These are phyloP conservation scores for Pristis pectinata DNA, from an alignment of 2,797 vertebrate genomes.

Conservation along the genomic window DNA sequence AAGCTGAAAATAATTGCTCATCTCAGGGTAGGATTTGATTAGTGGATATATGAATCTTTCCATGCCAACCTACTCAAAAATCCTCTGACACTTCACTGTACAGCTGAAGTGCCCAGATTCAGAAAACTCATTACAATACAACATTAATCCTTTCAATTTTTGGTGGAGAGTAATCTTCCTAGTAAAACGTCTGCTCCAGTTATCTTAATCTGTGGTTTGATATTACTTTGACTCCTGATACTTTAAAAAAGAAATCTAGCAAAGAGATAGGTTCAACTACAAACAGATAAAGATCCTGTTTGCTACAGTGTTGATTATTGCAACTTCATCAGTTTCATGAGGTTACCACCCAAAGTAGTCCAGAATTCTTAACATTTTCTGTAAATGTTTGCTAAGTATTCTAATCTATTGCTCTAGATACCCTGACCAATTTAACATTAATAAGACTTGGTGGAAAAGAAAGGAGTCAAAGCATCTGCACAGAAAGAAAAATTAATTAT, in stretches of 20 bases:
- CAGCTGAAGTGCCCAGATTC: background rate
- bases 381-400: background rate
- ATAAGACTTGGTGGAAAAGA: background rate
- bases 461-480: background rate
- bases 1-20: background rate
- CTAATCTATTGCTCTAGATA: background rate
- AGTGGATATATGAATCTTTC: background rate
- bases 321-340: background rate
- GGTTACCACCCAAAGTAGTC: background rate
- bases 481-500: background rate
- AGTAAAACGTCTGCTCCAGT: background rate
- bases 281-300: background rate
- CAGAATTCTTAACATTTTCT: background rate
- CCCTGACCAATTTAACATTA: background rate
- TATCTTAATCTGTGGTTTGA: background rate
- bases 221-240: background rate
- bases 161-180: background rate
- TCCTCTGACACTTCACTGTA: background rate
- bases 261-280: background rate
- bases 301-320: background rate
- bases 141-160: background rate
- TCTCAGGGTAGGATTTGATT: background rate
- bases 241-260: background rate
- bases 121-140: background rate
- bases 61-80: background rate